These are phyloP conservation scores for Eupithecia vulgata DNA, from an alignment of 2,888 invertebrate species.

Conservation along the genomic window DNA sequence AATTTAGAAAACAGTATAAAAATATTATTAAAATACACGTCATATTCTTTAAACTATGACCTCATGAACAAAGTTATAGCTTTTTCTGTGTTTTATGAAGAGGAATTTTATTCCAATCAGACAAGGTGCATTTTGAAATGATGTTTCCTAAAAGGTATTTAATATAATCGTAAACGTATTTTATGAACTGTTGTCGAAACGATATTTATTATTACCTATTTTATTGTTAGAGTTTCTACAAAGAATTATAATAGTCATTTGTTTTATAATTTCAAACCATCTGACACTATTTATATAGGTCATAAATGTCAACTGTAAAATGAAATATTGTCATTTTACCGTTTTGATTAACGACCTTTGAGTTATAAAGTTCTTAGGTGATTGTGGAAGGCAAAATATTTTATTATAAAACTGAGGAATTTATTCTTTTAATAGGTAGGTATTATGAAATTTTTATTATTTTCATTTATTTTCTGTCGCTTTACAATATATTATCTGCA, in stretches of 20 bases:
- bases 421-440: slow-evolving; percentile 16
- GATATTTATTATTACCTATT: slow-evolving; percentile 52
- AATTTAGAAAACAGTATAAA: neutral
- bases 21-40: neutral
- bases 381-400: slow-evolving; percentile 49
- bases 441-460: slow-evolving; percentile 14
- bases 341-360: slow-evolving; percentile 37
- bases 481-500: no score
- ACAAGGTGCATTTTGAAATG: neutral
- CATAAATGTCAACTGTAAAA: slow-evolving; percentile 39
- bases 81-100: neutral
- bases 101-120: neutral
- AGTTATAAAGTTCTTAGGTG: slow-evolving; percentile 38
- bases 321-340: slow-evolving; percentile 46
- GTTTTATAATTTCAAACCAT: slow-evolving; percentile 40
- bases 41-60: slow-evolving; percentile 33
- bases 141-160: neutral
- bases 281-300: slow-evolving; percentile 40
- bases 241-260: slow-evolving; percentile 43
- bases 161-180: slow-evolving; percentile 42
- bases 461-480: neutral
- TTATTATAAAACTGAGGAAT: slow-evolving; percentile 18
- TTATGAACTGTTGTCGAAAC: slow-evolving; percentile 51
- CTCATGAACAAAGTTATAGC: slow-evolving; percentile 29
- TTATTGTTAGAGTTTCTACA: slow-evolving; percentile 49